phyloP scores from a whole-genome alignment of 2,888 invertebrate species.

The Nephrotoma appendiculata region DNA sequence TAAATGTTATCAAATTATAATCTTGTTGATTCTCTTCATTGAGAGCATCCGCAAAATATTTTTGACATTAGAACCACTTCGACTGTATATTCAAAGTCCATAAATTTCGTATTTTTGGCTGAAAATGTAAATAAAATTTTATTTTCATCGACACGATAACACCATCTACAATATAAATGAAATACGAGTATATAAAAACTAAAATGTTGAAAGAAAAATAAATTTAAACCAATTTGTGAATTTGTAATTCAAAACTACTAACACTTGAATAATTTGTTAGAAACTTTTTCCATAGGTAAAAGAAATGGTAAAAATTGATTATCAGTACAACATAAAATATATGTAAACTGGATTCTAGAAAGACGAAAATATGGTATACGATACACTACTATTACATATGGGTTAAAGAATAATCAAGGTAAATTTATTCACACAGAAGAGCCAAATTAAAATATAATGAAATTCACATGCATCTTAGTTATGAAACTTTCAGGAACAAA shows the following conservation, averaged over 20 bases:
- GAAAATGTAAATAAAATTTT: neutral
- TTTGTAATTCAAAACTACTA: neutral
- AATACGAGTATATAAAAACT: neutral
- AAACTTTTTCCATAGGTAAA: neutral
- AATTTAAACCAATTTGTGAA: neutral
- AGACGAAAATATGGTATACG: neutral
- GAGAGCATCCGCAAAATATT: too few relatives aligned
- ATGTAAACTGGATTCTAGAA: neutral
- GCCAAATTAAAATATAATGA: neutral
- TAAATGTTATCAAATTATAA: too few relatives aligned
- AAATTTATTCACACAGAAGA: neutral
- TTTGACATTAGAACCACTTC: neutral
- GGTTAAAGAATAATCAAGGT: neutral
- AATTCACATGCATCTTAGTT: neutral
- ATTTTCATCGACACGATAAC: neutral
- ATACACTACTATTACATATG: neutral
- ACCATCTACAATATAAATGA: neutral
- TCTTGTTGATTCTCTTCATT: too few relatives aligned
- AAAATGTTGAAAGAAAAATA: neutral
- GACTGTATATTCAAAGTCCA: neutral
- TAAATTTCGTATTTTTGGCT: neutral
- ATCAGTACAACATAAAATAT: neutral
- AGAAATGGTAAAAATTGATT: neutral
- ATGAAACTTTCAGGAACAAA: neutral
- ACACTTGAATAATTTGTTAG: neutral